phyloP scores from a whole-genome alignment of 2,113 vertebrate species.

The Coryphaenoides rupestris region DNA sequence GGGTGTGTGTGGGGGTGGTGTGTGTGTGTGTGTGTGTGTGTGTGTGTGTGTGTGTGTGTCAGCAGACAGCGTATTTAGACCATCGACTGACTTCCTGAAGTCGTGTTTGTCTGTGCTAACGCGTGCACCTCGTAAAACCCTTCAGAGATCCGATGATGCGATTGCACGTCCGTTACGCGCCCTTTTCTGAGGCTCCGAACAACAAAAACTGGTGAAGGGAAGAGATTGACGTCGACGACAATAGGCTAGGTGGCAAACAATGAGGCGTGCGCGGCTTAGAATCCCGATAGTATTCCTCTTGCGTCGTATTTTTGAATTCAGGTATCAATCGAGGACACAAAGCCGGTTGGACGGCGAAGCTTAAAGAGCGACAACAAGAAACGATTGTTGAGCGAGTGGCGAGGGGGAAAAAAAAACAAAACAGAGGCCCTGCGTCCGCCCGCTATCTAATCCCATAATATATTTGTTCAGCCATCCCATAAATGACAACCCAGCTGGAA shows the following conservation, averaged over 20 bases:
- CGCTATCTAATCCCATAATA: conserved; percentile 88
- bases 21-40: no score
- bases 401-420: conserved; percentile 78
- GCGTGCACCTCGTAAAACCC: conserved; percentile 13
- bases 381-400: conserved; percentile 34
- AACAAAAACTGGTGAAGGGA: neutral
- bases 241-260: no score
- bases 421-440: conserved; percentile 71
- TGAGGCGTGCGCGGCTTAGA: no score
- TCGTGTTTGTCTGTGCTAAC: conserved; percentile 2
- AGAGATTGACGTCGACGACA: no score
- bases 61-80: no score
- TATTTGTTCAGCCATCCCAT: conserved; percentile 96
- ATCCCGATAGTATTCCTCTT: neutral
- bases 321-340: conserved; percentile 30
- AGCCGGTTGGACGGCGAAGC: conserved; percentile 3
- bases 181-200: neutral
- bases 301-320: conserved; percentile 25
- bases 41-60: no score
- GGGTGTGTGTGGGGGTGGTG: conserved; percentile 15
- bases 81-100: no score
- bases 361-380: conserved; percentile 14
- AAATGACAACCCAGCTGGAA: conserved; percentile 96
- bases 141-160: conserved; percentile 4
- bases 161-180: neutral